Conservation (phyloP, 2,797 vertebrate genomes). For the Sarcophilus harrisii region DNA sequence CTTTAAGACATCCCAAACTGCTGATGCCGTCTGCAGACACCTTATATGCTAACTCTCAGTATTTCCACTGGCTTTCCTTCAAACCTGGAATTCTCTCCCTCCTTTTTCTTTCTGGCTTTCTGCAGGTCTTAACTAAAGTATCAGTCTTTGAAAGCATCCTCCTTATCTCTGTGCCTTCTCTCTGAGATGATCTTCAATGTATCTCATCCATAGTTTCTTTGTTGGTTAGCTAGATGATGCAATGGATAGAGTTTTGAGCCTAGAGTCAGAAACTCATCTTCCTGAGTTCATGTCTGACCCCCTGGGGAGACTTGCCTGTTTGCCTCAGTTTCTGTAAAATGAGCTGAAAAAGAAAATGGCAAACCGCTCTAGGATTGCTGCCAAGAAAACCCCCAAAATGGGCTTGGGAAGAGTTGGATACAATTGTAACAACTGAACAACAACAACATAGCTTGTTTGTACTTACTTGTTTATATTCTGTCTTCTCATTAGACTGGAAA, state of each 20-base stretch:
- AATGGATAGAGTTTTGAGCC: neutral
- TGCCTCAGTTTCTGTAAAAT: too few species aligned
- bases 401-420: neutral
- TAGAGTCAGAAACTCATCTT: neutral
- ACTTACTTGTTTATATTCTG: neutral
- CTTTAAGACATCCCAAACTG: neutral
- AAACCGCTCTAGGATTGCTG: neutral
- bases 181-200: neutral
- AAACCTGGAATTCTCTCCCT: neutral
- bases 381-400: neutral
- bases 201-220: neutral
- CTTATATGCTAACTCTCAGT: neutral
- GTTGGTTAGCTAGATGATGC: neutral
- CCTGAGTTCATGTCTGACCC: neutral
- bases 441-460: neutral
- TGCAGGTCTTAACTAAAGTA: neutral
- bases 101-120: neutral
- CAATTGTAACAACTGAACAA: neutral
- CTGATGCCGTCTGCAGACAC: neutral
- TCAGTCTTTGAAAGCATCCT: neutral
- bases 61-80: neutral
- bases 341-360: too few species aligned
- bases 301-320: too few species aligned
- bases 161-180: neutral
- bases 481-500: neutral